Evolutionary conservation across 2,113 vertebrate species (phyloP).

Genomic region (Lichenostomus cassidix): DNA sequence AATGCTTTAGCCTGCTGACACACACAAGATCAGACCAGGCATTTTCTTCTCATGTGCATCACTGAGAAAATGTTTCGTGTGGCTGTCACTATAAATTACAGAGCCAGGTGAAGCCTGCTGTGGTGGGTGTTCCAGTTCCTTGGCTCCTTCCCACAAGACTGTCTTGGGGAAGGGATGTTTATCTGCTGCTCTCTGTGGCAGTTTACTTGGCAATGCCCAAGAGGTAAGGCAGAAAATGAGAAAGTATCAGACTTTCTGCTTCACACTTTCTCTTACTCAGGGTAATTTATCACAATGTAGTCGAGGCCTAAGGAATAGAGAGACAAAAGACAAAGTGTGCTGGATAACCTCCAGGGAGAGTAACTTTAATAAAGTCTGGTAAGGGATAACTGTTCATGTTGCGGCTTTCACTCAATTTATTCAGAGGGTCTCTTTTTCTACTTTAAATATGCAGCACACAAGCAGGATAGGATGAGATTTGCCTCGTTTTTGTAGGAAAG

Average conservation of each 20-base stretch:
- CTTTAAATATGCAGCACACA: background rate
- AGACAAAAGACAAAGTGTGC: background rate
- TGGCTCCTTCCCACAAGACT: background rate
- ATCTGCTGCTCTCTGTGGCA: accelerated
- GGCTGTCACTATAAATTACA: background rate
- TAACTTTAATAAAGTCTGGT: background rate
- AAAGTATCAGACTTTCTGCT: background rate
- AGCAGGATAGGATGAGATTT: background rate
- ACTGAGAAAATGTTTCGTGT: background rate
- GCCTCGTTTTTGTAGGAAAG: background rate
- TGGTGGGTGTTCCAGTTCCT: background rate
- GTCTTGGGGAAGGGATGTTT: background rate
- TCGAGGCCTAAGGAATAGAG: background rate
- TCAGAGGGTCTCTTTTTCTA: background rate
- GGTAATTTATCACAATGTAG: background rate
- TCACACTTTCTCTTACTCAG: background rate
- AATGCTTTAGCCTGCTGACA: background rate
- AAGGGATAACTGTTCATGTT: accelerated
- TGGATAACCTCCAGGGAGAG: background rate
- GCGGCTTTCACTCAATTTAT: background rate
- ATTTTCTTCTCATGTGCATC: background rate
- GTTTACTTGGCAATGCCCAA: background rate
- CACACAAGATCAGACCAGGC: background rate
- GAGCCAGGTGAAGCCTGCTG: background rate
- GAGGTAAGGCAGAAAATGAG: background rate